Percentiles rank a stretch among this genome's conserved stretches.
Evolutionary conservation across 2,888 invertebrate species (phyloP).

Genomic region (Melangyna quadrimaculata): DNA sequence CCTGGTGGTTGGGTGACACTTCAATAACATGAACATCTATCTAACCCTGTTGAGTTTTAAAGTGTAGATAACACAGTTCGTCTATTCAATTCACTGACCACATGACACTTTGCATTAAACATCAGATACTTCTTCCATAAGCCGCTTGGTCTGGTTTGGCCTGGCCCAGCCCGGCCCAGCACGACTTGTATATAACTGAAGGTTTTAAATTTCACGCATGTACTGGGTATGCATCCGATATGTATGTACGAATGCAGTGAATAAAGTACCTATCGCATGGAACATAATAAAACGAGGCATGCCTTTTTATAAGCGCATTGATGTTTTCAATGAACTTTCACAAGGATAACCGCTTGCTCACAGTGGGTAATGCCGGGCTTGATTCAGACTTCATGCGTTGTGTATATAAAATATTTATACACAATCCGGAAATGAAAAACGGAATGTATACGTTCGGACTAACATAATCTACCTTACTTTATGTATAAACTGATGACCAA

Average conservation of each 20-base stretch:
- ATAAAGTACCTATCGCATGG: slow-evolving; percentile 18
- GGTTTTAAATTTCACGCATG: slow-evolving; percentile 45
- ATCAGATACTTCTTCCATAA: slow-evolving; percentile 19
- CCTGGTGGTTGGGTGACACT: slow-evolving; percentile 35
- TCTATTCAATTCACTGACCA: slow-evolving; percentile 32
- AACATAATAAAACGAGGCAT: slow-evolving; percentile 31
- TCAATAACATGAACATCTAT: slow-evolving; percentile 44
- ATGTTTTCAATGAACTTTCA: slow-evolving; percentile 70
- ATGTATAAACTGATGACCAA: slow-evolving; percentile 2
- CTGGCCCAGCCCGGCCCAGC: not conserved
- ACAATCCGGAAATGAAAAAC: slow-evolving; percentile 65
- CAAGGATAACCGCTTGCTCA: slow-evolving; percentile 65
- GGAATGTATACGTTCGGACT: slow-evolving; percentile 41
- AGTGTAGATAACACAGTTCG: slow-evolving; percentile 23
- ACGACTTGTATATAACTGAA: slow-evolving; percentile 11
- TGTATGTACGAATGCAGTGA: not conserved
- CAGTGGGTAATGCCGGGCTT: slow-evolving; percentile 31
- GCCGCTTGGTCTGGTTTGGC: not conserved
- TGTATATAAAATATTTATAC: not conserved
- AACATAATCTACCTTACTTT: not conserved
- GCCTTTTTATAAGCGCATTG: slow-evolving; percentile 47
- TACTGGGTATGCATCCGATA: not conserved
- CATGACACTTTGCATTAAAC: not conserved
- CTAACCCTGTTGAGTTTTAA: slow-evolving; percentile 19
- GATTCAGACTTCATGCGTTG: not conserved